Base-by-base conservation (phyloP, 2,113 vertebrate genomes). In the Gasterosteus aculeatus region DNA sequence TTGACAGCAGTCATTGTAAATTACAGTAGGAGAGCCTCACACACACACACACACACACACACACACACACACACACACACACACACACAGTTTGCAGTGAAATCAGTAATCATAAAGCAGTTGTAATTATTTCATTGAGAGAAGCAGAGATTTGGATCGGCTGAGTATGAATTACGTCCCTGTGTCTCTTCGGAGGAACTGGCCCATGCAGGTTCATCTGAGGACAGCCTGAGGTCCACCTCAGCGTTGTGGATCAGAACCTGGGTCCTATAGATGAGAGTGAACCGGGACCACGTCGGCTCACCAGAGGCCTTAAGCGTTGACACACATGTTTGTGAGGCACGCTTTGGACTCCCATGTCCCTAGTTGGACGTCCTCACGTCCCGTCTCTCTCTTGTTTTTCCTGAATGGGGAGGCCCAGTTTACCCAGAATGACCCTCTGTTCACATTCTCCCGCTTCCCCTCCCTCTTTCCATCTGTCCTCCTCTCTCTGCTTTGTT, bases 381-480 rank as follows among this genome's bases (percentile, higher is more conserved):
- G 64, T 72, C 62, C 77, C 1, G 10, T 59, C 63, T 72, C 53
- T 29, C 70, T 61, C 38, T 72, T 84, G 77, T 80, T 77, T 64
- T 19, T 59, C 61, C 38, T 83, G 61, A 83, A 80, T 69, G 58
- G 66, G 53, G 77, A 73, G 73, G 77, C 72, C 72, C 82, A 58
- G 49, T 59, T 68, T 57, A 80, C 77, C 72, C 72, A 59, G 58
- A 35, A 18, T 77, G 57, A 72, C 72, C 63, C 73, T 4, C 62
- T 59, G 7, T 33, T 59, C 57, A 59, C 57, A 59, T 57, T 57
- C 15, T 11, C 11, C 53, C 53, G 35, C 19, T 5, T 10, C 46
- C 22, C 53, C 22, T 14, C n/a, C 31, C 66, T 26, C 38, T 12
- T 33, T 57, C 39, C 46, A 8, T 41, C 57, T 47, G n/a, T 26